Evolutionary conservation across 2,113 vertebrate genomes (phyloP).

Genomic region (Nerophis ophidion): DNA sequence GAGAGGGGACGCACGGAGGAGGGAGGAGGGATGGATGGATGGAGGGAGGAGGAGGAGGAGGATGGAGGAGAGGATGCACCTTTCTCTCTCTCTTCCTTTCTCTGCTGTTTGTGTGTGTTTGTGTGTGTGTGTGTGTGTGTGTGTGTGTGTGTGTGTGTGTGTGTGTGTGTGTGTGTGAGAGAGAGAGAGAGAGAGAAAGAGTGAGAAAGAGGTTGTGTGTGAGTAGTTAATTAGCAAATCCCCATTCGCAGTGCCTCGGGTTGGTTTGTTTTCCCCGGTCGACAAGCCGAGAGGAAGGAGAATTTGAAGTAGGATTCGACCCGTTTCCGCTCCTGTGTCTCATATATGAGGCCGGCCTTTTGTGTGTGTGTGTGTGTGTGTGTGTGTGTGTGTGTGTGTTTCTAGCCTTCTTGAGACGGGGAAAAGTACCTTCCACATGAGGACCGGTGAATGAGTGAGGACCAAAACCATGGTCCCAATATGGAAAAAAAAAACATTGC

Average conservation of each 20-base stretch:
- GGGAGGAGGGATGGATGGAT: constrained; percentile 50
- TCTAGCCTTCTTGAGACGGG: too few relatives aligned
- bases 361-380: constrained; percentile 26
- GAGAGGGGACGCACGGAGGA: constrained; percentile 25
- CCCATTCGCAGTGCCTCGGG: constrained; percentile 77
- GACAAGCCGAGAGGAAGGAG: constrained; percentile 82
- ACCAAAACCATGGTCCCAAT: too few relatives aligned
- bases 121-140: constrained; percentile 21
- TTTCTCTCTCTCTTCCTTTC: constrained; percentile 20
- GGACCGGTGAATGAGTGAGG: too few relatives aligned
- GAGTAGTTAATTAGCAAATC: constrained; percentile 82
- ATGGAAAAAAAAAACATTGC: too few relatives aligned
- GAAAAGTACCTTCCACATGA: too few relatives aligned
- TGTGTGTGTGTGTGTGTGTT: too few relatives aligned
- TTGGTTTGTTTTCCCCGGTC: constrained; percentile 83
- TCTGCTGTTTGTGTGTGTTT: constrained; percentile 12
- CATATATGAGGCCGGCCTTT: constrained; percentile 69
- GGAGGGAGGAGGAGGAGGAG: constrained; percentile 45
- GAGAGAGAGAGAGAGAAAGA: neutral
- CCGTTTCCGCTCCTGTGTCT: constrained; percentile 80
- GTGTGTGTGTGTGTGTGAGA: constrained; percentile 25
- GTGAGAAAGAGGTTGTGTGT: constrained; percentile 9
- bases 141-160: constrained; percentile 25
- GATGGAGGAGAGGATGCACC: constrained; percentile 57
- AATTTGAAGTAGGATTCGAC: constrained; percentile 85